Base-by-base conservation (phyloP, 1,140 invertebrate species). In the Thaumetopoea pityocampa region DNA sequence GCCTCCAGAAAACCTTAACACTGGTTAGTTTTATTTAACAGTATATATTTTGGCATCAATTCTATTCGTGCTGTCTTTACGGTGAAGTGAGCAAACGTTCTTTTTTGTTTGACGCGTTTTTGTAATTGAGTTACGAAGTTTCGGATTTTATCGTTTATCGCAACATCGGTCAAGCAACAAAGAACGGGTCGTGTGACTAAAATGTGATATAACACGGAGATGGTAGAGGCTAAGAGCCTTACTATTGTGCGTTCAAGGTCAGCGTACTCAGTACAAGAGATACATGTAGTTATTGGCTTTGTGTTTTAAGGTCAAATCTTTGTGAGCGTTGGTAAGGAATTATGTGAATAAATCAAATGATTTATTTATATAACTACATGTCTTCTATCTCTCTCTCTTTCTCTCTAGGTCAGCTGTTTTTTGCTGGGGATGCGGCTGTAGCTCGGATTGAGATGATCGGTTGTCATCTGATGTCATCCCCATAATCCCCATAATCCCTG, bases 241-340 rank as follows among this genome's bases (percentile, higher is more conserved):
- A 49, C 67, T 60, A 73, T 73, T 78, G 73, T 79, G 51, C 19
- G 44, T 38, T 49, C 71, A 79, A 79, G 71, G 74, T 79, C 71
- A 76, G 60, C 59, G 66, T 40, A 65, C 67, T 46, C 50, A 47
- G 35, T 26, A 28, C 47, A 47, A 53, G 28, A 45, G 45, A 51
- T 49, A 49, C 48, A n/a, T n/a, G n/a, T n/a, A 51, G 47, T 53
- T 51, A 49, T 56, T 27, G 23, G 46, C 35, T 51, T 53, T 51
- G 55, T 48, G 54, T 61, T 70, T 61, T 71, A 53, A 65, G 60
- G 63, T 54, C 70, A 52, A 47, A 58, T 63, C 63, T 62, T 62
- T 58, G 37, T 54, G 51, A 36, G 40, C 45, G 32, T 35, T 49
- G 59, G 56, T 64, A 50, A 43, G 52, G 57, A 52, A 32, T 23